Evolutionary conservation across 2,113 vertebrate species (phyloP).

Genomic region (Eidolon helvum): DNA sequence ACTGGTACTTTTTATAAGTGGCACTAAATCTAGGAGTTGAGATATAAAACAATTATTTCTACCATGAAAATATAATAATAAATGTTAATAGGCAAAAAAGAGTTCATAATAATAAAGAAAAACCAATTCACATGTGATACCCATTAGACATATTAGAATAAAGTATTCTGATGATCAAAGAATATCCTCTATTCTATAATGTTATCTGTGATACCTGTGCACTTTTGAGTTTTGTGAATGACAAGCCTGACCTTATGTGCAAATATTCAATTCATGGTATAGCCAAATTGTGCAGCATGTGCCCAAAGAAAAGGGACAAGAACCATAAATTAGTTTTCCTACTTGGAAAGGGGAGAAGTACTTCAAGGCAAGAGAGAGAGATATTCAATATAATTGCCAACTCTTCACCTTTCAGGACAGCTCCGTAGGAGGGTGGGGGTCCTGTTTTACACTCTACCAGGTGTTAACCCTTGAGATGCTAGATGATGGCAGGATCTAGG

Average conservation of each 20-base stretch:
- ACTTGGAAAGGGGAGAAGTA: not conserved
- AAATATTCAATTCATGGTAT: not conserved
- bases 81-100: not conserved
- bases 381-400: not conserved
- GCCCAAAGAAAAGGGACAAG: not conserved
- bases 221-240: not conserved
- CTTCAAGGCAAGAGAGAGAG: not conserved
- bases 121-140: not conserved
- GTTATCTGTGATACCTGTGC: not conserved
- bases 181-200: not conserved
- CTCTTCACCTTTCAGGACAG: not conserved
- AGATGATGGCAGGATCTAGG: not conserved
- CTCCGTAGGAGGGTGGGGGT: not conserved
- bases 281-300: not conserved
- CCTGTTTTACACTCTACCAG: not conserved
- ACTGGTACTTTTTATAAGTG: not conserved
- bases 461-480: not conserved
- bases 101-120: constrained; percentile 11
- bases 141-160: not conserved
- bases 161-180: not conserved
- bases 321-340: not conserved
- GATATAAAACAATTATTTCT: constrained; percentile 13
- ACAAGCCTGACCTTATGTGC: not conserved
- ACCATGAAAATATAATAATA: not conserved
- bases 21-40: not conserved